Conservation (phyloP, 2,113 vertebrate genomes). For the Manacus vitellinus region DNA sequence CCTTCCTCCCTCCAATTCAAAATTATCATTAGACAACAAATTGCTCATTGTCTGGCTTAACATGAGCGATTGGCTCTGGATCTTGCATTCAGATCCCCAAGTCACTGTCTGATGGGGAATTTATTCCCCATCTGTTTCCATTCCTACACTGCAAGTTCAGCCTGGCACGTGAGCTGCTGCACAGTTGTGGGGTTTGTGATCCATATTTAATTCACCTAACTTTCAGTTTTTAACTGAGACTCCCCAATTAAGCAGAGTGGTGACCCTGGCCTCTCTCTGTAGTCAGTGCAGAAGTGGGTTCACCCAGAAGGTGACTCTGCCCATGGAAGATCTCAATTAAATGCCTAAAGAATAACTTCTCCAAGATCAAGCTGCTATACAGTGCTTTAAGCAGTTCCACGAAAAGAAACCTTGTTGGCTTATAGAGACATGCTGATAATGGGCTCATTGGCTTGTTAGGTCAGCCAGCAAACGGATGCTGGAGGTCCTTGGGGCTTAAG, state of each 20-base stretch:
- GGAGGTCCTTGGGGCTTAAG: conserved; percentile 24
- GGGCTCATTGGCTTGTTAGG: conserved; percentile 41
- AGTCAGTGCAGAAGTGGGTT: background rate
- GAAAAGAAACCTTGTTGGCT: background rate
- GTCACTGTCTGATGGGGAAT: background rate
- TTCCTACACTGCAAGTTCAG: background rate
- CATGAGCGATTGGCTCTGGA: background rate
- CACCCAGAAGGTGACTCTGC: conserved; percentile 7
- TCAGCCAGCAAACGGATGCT: background rate
- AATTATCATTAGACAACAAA: background rate
- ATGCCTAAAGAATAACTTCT: background rate
- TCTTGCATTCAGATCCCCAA: background rate
- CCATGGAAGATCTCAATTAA: conserved; percentile 8
- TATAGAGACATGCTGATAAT: background rate
- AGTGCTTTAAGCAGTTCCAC: background rate
- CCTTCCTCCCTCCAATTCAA: background rate
- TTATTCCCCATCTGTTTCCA: conserved; percentile 16
- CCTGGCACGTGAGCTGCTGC: background rate
- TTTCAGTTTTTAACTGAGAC: background rate
- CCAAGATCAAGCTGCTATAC: background rate
- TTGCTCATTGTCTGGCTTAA: conserved; percentile 11
- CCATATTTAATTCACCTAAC: conserved; percentile 2
- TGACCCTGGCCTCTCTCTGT: background rate
- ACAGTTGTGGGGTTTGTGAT: background rate
- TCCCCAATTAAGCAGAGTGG: background rate